These are phyloP conservation scores for Chaitophorus viminalis DNA, from an alignment of 2,888 invertebrate genomes.

Conservation along the genomic window DNA sequence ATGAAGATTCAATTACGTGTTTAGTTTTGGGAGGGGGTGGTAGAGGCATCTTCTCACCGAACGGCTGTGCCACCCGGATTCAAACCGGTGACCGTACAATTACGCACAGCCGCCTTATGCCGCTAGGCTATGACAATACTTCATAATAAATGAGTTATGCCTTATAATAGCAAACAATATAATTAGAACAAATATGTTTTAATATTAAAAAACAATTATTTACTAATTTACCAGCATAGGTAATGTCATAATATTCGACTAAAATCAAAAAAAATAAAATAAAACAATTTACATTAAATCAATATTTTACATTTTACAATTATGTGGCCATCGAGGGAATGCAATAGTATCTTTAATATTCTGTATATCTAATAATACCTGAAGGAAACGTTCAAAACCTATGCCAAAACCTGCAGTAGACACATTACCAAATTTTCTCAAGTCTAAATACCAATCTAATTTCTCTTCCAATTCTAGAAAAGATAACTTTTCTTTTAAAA, in stretches of 20 bases:
- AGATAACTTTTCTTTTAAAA: constrained; percentile 72
- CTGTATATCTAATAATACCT: constrained; percentile 80
- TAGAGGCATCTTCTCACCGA: too few relatives aligned
- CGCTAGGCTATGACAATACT: too few relatives aligned
- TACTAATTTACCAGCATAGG: not conserved
- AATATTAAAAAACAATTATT: not conserved
- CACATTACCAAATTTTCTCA: constrained; percentile 87
- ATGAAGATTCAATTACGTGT: too few relatives aligned
- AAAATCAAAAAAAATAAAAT: constrained; percentile 7
- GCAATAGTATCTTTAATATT: constrained; percentile 96
- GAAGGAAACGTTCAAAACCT: constrained; percentile 92
- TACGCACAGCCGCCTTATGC: too few relatives aligned
- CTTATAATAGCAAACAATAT: not conserved
- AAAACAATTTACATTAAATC: not conserved
- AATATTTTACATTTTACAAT: constrained; percentile 70
- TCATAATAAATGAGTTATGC: not conserved
- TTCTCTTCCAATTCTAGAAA: constrained; percentile 68
- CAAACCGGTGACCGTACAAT: too few relatives aligned
- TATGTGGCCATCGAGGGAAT: constrained; percentile 94
- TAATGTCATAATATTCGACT: not conserved
- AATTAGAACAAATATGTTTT: not conserved
- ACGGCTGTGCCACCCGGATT: too few relatives aligned
- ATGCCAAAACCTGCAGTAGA: constrained; percentile 96
- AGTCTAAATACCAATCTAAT: constrained; percentile 87
- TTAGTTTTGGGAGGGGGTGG: too few relatives aligned